Evolutionary conservation across 2,113 vertebrate genomes (phyloP), one percentile per base, ranked within the genome.

Genomic region (Siphamia tubifer): DNA sequence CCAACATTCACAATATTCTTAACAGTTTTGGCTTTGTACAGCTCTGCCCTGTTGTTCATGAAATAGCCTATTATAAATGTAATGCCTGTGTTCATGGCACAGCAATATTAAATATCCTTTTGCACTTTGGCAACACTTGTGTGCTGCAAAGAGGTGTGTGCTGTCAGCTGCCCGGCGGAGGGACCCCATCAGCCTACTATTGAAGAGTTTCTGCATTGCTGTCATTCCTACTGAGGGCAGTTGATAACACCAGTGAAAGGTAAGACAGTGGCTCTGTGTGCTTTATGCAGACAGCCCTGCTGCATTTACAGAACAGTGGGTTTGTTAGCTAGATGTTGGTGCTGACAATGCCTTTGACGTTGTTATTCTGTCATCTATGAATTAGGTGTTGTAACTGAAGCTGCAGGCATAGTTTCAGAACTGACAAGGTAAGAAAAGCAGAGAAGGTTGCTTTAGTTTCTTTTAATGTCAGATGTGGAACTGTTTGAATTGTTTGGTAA

Each of bases 131-230:
- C 45, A 67, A 36, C 23, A 15, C 40, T 24, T 21, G 68, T 65
- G 61, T 64, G 73, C 60, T 64, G 73, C 70, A 67, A 61, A 28
- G 74, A 68, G 67, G 75, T 63, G 65, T 20, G 49, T 58, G 68
- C 54, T 53, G 74, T 86, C 89, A 87, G 80, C 88, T 87, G 85
- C 69, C 77, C 71, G 74, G 77, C 55, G 71, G 42, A 68, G 66
- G 66, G 79, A 83, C 51, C 82, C 84, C 73, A 49, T 60, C 66
- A 40, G 57, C 58, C 76, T 64, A 60, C 79, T 78, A 65, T 75
- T 79, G 79, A 84, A 90, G 87, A 77, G 84, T 74, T 74, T 68
- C 69, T 68, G 70, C 89, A 91, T 92, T 74, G 85, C 82, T 88
- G 74, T 74, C 89, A 92, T 92, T 93, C 90, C 82, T 62, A 57